phyloP scores from a whole-genome alignment of 2,888 invertebrate genomes.

The Autographa pulchrina region DNA sequence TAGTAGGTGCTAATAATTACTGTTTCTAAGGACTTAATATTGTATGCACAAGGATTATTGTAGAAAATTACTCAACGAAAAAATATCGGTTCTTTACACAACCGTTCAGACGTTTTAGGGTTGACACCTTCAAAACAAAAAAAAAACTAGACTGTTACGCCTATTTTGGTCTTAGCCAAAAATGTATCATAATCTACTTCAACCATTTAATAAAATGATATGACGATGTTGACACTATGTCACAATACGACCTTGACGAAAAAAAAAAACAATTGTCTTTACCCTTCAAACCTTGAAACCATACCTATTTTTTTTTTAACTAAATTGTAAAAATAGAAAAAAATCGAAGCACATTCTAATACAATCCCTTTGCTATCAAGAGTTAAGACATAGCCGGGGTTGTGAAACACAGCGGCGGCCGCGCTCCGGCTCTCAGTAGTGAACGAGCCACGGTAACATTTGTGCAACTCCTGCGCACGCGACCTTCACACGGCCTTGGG shows the following conservation, averaged over 20 bases:
- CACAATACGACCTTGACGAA: not conserved
- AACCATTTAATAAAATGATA: not conserved
- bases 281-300: not conserved
- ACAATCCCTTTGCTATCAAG: conserved; percentile 78
- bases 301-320: too few relatives aligned
- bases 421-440: conserved; percentile 79
- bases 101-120: too few relatives aligned
- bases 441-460: conserved; percentile 76
- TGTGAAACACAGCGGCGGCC: conserved; percentile 77
- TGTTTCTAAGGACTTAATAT: too few relatives aligned
- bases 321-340: not conserved
- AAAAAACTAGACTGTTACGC: too few relatives aligned
- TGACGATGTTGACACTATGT: not conserved
- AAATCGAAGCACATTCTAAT: conserved; percentile 55
- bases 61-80: too few relatives aligned
- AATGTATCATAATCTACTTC: too few relatives aligned
- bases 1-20: too few relatives aligned
- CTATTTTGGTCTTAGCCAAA: too few relatives aligned
- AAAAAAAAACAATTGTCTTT: not conserved
- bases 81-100: too few relatives aligned
- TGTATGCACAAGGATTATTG: too few relatives aligned
- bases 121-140: too few relatives aligned
- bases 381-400: conserved; percentile 83
- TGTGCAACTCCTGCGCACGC: conserved; percentile 76
- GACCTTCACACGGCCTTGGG: conserved; percentile 81